Percentiles rank a stretch among this genome's conserved stretches.
Conservation (phyloP, 1,140 invertebrate genomes). For the Scylla paramamosain region DNA sequence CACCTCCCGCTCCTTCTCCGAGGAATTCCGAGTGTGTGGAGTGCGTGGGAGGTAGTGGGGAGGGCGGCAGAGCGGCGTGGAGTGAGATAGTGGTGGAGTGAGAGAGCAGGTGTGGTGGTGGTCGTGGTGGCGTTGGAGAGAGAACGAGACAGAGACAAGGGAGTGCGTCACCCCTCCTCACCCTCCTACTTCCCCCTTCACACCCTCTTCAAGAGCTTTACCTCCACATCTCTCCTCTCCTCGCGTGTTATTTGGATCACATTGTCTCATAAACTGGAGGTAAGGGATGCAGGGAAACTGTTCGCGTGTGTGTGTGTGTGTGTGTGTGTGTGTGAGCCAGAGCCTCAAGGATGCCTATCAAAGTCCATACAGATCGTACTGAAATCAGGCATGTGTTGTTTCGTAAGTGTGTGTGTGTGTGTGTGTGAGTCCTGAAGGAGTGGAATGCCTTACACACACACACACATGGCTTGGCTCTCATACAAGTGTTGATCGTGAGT, state of each 20-base stretch:
- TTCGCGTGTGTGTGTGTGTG: neutral
- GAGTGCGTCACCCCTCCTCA: neutral
- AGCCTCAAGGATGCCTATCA: neutral
- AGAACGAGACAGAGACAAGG: neutral
- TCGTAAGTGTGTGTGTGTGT: neutral
- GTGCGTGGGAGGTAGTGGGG: neutral
- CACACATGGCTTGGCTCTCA: too few species aligned
- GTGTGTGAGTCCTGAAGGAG: neutral
- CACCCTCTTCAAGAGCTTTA: neutral
- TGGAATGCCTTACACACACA: neutral
- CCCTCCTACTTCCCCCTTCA: neutral
- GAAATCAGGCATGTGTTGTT: neutral
- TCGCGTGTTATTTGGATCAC: conserved; percentile 3
- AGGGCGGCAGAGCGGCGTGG: neutral
- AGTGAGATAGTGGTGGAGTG: neutral
- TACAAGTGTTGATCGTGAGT: too few species aligned
- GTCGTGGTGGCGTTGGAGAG: neutral
- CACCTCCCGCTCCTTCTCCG: neutral
- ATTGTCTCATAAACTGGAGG: neutral
- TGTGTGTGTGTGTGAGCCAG: too few species aligned
- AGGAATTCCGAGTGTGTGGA: neutral
- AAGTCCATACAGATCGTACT: too few species aligned
- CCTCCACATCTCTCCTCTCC: neutral
- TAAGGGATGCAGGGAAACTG: neutral
- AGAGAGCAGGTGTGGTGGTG: neutral